phyloP scores from a whole-genome alignment of 2,797 vertebrate species.

The Coregonus ussuriensis region DNA sequence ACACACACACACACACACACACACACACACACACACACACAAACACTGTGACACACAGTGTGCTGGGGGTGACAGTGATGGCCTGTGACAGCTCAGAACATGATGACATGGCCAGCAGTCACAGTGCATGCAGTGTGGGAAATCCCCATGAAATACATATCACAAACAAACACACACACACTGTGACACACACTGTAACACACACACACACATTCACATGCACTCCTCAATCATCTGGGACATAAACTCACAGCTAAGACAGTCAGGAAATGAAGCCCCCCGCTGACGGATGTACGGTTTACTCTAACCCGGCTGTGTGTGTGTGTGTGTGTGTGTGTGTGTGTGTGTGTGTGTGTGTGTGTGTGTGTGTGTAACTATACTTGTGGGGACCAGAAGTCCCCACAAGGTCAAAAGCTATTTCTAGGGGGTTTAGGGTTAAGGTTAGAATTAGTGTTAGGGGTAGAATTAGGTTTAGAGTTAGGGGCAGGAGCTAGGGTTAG shows the following conservation, averaged over 20 bases:
- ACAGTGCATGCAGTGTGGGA: conserved; percentile 35
- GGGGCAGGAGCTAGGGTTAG: not conserved
- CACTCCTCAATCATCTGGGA: conserved; percentile 33
- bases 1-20: not conserved
- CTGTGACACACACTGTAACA: no score
- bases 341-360: conserved; percentile 2
- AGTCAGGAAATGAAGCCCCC: conserved; percentile 11
- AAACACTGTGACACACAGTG: not conserved
- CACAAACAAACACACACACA: conserved; percentile 21
- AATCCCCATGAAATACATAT: conserved; percentile 65
- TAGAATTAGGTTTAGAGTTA: not conserved
- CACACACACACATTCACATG: not conserved
- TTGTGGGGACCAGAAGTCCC: not conserved
- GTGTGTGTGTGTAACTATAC: not conserved
- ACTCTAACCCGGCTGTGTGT: conserved; percentile 24
- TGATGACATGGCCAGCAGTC: conserved; percentile 50
- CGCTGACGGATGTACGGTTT: conserved; percentile 27
- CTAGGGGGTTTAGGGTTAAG: not conserved
- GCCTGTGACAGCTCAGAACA: conserved; percentile 55
- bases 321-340: conserved; percentile 6
- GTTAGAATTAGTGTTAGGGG: not conserved
- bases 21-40: conserved; percentile 19
- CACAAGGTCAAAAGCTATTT: not conserved
- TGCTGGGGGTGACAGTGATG: conserved; percentile 40
- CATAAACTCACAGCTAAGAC: not conserved